Conservation (phyloP, 2,113 vertebrate species). For the Mungos mungo region DNA sequence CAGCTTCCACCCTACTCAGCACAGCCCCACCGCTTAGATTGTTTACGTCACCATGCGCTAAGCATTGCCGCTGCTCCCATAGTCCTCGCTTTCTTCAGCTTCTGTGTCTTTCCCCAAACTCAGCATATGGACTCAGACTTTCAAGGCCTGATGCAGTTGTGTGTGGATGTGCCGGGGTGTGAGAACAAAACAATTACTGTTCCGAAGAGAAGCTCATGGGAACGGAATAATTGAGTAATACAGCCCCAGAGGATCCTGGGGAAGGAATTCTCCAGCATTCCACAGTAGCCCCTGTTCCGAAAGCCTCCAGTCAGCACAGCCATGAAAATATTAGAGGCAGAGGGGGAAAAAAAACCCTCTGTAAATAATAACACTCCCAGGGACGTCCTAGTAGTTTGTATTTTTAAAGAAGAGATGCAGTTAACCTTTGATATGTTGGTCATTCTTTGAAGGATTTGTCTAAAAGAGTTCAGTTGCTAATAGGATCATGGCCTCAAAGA, state of each 20-base stretch:
- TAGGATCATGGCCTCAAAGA: background rate
- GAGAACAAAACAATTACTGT: slow-evolving; percentile 26
- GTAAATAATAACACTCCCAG: slow-evolving; percentile 44
- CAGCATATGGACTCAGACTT: background rate
- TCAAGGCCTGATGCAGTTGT: slow-evolving; percentile 23
- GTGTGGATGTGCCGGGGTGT: slow-evolving; percentile 29
- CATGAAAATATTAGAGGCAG: slow-evolving; percentile 39
- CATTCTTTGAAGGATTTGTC: slow-evolving; percentile 12
- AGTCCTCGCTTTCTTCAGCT: background rate
- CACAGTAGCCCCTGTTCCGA: slow-evolving; percentile 38
- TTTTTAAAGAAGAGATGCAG: slow-evolving; percentile 36
- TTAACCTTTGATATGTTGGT: background rate
- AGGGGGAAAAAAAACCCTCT: background rate
- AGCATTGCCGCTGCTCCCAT: background rate
- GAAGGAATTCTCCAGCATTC: slow-evolving; percentile 53
- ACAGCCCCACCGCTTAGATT: background rate
- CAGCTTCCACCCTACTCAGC: background rate
- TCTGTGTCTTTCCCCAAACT: slow-evolving; percentile 9
- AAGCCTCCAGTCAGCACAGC: background rate
- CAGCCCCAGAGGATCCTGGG: background rate
- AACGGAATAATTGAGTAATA: slow-evolving; percentile 55
- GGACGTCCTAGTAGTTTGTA: background rate
- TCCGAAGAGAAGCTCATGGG: slow-evolving; percentile 26
- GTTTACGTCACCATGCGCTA: background rate
- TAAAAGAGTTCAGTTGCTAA: background rate